phyloP scores from a whole-genome alignment of 2,797 vertebrate genomes.

The Micromesistius poutassou region DNA sequence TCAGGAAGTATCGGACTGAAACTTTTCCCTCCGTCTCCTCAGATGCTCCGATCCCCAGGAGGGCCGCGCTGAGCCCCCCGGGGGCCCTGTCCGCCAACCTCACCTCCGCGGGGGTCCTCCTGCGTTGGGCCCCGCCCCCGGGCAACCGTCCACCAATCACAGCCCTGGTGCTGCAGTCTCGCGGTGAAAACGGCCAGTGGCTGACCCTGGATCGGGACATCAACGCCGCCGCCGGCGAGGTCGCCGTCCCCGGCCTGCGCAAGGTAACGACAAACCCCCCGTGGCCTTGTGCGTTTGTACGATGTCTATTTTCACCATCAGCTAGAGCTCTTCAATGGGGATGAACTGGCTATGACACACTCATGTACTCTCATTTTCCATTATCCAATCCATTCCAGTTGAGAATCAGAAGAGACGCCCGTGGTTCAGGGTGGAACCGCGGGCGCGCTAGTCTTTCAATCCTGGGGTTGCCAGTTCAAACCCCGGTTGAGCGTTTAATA shows the following conservation, averaged over 20 bases:
- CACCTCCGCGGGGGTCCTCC: slow-evolving; percentile 77
- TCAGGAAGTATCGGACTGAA: slow-evolving; percentile 22
- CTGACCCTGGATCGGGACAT: slow-evolving; percentile 80
- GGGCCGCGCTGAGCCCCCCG: slow-evolving; percentile 72
- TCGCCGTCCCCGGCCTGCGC: slow-evolving; percentile 83
- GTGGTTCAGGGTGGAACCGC: too few species aligned
- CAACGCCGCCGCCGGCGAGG: slow-evolving; percentile 73
- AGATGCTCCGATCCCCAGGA: slow-evolving; percentile 48
- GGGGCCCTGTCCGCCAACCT: slow-evolving; percentile 74
- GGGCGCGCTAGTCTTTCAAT: too few species aligned
- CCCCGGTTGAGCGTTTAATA: too few species aligned
- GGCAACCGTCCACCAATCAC: slow-evolving; percentile 67
- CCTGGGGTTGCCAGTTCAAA: too few species aligned
- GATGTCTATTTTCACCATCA: background rate
- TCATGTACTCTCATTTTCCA: background rate
- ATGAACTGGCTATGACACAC: background rate
- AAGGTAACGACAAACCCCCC: slow-evolving; percentile 79
- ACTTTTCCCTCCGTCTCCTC: slow-evolving; percentile 25
- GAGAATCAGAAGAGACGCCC: background rate
- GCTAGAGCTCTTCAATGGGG: background rate
- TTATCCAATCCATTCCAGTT: background rate
- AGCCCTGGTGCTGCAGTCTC: slow-evolving; percentile 82
- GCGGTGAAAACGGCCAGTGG: slow-evolving; percentile 79
- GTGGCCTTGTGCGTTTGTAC: background rate
- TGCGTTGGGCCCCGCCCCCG: slow-evolving; percentile 80